Evolutionary conservation across 2,797 vertebrate species (phyloP).

Genomic region (Characodon lateralis): DNA sequence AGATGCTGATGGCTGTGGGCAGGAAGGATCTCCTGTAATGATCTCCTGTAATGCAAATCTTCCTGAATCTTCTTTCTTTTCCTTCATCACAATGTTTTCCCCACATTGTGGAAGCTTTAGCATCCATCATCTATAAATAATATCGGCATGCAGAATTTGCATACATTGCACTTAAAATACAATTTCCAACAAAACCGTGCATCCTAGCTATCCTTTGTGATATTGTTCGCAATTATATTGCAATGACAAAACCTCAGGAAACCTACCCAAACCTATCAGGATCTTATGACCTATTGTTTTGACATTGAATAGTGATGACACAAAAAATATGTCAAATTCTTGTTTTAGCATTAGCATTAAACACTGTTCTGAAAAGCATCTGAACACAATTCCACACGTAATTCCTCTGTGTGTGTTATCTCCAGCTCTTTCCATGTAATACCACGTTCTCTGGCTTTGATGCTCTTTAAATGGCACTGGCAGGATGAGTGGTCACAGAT

Average conservation of each 20-base stretch:
- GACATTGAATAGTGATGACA: no score
- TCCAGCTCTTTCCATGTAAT: constrained; percentile 31
- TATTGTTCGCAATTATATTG: not conserved
- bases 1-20: no score
- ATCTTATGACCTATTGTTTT: no score
- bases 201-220: not conserved
- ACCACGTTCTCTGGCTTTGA: constrained; percentile 43
- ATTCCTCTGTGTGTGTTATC: constrained; percentile 44
- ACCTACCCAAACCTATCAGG: no score
- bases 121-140: not conserved
- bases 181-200: not conserved
- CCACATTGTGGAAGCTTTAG: no score
- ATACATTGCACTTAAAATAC: not conserved
- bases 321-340: constrained; percentile 3
- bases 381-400: constrained; percentile 22
- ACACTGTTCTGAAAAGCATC: constrained; percentile 10
- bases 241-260: no score
- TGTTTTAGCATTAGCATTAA: constrained; percentile 1
- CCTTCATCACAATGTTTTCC: no score
- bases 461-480: constrained; percentile 55
- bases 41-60: no score
- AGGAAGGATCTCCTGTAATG: no score
- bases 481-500: constrained; percentile 68
- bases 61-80: no score
- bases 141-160: not conserved